These are phyloP conservation scores for Saimiri boliviensis DNA, from an alignment of 2,113 vertebrate species.

Conservation along the genomic window DNA sequence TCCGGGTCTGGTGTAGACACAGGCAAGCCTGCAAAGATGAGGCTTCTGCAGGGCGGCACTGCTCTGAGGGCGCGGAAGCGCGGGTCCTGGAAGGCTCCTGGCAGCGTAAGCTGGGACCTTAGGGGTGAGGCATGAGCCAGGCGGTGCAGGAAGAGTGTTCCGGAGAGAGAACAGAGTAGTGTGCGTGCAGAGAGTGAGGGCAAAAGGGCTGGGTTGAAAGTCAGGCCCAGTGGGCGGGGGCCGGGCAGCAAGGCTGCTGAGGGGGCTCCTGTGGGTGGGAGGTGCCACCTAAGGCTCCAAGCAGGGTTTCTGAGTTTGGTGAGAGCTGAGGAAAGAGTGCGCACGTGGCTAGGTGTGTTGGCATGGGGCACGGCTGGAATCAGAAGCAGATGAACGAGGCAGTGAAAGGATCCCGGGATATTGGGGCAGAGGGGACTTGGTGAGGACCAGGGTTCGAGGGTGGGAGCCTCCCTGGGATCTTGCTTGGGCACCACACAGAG, in stretches of 20 bases:
- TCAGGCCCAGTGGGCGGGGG: not conserved
- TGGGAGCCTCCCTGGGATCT: not conserved
- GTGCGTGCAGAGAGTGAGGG: not conserved
- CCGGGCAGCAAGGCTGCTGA: not conserved
- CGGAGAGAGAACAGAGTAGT: too few species aligned
- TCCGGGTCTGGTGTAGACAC: not conserved
- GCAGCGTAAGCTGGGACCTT: not conserved
- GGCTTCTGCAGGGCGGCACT: too few species aligned
- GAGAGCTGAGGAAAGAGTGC: not conserved
- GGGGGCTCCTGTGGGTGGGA: not conserved
- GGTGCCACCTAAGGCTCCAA: not conserved
- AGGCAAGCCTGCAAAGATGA: not conserved
- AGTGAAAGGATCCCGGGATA: too few species aligned
- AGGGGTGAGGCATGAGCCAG: not conserved
- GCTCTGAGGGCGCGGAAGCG: too few species aligned
- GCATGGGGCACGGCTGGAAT: too few species aligned
- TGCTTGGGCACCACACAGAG: not conserved
- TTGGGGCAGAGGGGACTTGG: not conserved
- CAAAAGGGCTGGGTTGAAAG: not conserved
- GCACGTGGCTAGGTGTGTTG: accelerated
- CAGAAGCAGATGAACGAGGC: not conserved
- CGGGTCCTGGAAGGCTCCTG: not conserved
- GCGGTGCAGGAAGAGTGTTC: not conserved
- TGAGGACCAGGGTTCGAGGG: not conserved
- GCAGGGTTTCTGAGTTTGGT: not conserved